Evolutionary conservation across 2,113 vertebrate species (phyloP).

Genomic region (Dendrocopos noguchii): DNA sequence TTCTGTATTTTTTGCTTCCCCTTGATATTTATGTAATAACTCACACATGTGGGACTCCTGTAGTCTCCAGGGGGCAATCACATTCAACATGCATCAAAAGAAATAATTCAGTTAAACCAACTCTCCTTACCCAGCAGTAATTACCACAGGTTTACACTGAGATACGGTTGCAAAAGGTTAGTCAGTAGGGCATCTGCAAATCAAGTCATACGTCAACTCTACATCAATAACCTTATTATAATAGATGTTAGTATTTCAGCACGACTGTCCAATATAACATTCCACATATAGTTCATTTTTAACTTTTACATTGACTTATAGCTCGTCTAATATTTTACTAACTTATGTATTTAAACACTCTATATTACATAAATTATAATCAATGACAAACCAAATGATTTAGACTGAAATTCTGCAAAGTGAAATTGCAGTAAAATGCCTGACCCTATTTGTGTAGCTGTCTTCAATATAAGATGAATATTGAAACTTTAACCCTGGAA

Average conservation of each 20-base stretch:
- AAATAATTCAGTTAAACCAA: constrained; percentile 59
- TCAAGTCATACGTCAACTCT: constrained; percentile 73
- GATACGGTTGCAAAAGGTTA: constrained; percentile 74
- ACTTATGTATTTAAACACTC: constrained; percentile 67
- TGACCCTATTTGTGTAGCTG: constrained; percentile 59
- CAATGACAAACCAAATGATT: constrained; percentile 67
- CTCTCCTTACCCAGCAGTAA: constrained; percentile 67
- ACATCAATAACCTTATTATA: constrained; percentile 78
- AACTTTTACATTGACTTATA: constrained; percentile 68
- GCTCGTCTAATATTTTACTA: constrained; percentile 62
- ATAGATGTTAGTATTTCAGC: constrained; percentile 73
- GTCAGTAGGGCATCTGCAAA: constrained; percentile 73
- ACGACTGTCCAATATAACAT: constrained; percentile 58
- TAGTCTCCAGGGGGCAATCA: constrained; percentile 61
- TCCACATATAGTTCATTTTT: constrained; percentile 54
- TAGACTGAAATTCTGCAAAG: constrained; percentile 67
- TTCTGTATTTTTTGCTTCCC: not conserved
- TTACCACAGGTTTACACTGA: constrained; percentile 72
- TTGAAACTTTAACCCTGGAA: constrained; percentile 40
- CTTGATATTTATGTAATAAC: constrained; percentile 67
- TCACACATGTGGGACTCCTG: constrained; percentile 48
- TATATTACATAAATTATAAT: constrained; percentile 75
- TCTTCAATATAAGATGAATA: constrained; percentile 53
- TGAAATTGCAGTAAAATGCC: constrained; percentile 69
- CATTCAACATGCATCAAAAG: constrained; percentile 67